Percentiles rank a stretch among this genome's conserved stretches.
Conservation (phyloP, 2,888 invertebrate genomes). For the Callosobruchus maculatus region DNA sequence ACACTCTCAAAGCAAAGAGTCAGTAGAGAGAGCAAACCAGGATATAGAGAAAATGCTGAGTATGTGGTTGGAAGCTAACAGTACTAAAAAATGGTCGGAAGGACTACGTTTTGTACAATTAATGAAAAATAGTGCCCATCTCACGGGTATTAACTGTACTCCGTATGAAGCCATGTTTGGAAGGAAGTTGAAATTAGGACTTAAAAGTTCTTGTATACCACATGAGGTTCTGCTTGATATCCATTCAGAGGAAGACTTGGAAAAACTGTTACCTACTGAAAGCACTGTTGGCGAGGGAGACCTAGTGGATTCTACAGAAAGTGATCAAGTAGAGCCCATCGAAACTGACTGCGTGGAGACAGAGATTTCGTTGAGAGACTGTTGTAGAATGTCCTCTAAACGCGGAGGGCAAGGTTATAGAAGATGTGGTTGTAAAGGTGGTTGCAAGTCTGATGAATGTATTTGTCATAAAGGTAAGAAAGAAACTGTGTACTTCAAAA, state of each 20-base stretch:
- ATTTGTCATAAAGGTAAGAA: no score
- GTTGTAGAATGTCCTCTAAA: no score
- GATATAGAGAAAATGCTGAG: slow-evolving; percentile 8
- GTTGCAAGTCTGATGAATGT: no score
- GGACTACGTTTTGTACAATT: slow-evolving; percentile 32
- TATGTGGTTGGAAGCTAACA: slow-evolving; percentile 40
- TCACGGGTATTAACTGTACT: slow-evolving; percentile 11
- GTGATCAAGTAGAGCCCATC: no score
- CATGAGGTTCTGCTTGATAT: neutral
- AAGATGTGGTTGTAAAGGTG: no score
- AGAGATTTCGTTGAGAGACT: no score
- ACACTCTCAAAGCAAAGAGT: slow-evolving; percentile 9
- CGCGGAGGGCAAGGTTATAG: no score
- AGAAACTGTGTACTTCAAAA: no score
- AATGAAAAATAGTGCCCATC: slow-evolving; percentile 14
- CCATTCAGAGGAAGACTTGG: neutral
- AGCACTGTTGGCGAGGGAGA: no score
- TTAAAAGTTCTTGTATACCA: neutral
- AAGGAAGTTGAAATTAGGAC: slow-evolving; percentile 9
- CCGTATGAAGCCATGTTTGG: slow-evolving; percentile 17
- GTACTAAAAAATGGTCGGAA: slow-evolving; percentile 41
- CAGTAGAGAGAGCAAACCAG: slow-evolving; percentile 5
- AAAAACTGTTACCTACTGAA: no score
- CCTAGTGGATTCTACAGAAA: no score
- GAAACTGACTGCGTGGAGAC: no score